Base-by-base conservation (phyloP, 2,888 invertebrate genomes). In the Agrotis puta region DNA sequence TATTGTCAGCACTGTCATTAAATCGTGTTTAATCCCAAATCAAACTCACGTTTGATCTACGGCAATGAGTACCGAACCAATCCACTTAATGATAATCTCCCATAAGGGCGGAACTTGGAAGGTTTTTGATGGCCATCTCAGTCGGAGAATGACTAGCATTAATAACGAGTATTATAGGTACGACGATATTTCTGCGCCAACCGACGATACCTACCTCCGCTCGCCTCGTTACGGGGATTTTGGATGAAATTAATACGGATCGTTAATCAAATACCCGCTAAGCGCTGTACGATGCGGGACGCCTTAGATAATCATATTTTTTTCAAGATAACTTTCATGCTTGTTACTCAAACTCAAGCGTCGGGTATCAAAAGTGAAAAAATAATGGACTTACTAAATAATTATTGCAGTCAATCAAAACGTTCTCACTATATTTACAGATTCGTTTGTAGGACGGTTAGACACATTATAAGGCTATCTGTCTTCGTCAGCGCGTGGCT, bases 221-320 rank as follows among this genome's bases (percentile, higher is more conserved):
- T 84, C 77, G 81, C 86, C 90, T 92, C 92, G 92, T 93, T 92
- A 92, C 89, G 87, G 85, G 88, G 89, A 92, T 91, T 93, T 92
- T 87, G 90, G 90, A 87, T 85, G 88, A 92, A 92, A 94, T 94
- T 93, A 94, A 94, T 94, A 91, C 78, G 88, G 91, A 91, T 93
- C 92, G 92, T 94, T 93, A 92, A 93, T 94, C 94, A 94, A 93
- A 93, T 89, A 91, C 89, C 88, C 89, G 85, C 88, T 88, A 88
- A 91, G 88, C 88, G 89, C 83, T 82, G 86, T 88, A 88, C 88
- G 89, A 90, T 88, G 88, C 86, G 83, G 84, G 86, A 86, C 83
- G 87, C 75, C 81, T 77, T 79, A 86, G 88, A 87, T 89, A 87
- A 91, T 89, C 87, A 88, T 89, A 87, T 89, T 90, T 90, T 57